Evolutionary conservation across 2,797 vertebrate species (phyloP).

Genomic region (Urosaurus nigricauda): DNA sequence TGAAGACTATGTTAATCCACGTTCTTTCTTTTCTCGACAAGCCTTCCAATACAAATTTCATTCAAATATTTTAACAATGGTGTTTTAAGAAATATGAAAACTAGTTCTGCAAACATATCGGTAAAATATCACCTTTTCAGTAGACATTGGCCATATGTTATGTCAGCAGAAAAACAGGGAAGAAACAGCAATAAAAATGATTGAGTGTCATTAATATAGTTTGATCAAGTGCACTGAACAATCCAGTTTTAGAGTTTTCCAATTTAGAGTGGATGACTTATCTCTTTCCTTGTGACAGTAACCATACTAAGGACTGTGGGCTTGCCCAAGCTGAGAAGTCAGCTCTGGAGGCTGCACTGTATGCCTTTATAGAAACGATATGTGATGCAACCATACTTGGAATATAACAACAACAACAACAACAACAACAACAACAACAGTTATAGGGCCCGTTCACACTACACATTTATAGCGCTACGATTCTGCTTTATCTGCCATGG

Average conservation of each 20-base stretch:
- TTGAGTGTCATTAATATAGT: background rate
- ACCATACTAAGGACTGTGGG: background rate
- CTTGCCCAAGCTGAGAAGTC: background rate
- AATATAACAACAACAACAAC: no score
- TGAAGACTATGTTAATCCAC: background rate
- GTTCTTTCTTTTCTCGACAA: conserved; percentile 27
- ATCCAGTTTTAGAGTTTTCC: background rate
- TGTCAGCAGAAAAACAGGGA: background rate
- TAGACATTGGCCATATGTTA: background rate
- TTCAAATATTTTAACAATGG: background rate
- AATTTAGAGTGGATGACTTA: background rate
- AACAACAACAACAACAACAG: no score
- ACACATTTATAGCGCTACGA: no score
- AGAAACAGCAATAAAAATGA: background rate
- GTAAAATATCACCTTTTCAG: background rate
- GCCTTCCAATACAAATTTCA: conserved; percentile 11
- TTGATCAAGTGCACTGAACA: background rate
- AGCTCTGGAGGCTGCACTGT: background rate
- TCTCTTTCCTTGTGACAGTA: background rate
- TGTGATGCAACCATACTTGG: background rate
- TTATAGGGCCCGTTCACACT: background rate
- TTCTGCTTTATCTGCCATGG: no score
- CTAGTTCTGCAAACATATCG: background rate
- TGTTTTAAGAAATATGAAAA: background rate
- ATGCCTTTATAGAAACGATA: background rate